Evolutionary conservation across 2,113 vertebrate species (phyloP).

Genomic region (Cephalopholis sonnerati): DNA sequence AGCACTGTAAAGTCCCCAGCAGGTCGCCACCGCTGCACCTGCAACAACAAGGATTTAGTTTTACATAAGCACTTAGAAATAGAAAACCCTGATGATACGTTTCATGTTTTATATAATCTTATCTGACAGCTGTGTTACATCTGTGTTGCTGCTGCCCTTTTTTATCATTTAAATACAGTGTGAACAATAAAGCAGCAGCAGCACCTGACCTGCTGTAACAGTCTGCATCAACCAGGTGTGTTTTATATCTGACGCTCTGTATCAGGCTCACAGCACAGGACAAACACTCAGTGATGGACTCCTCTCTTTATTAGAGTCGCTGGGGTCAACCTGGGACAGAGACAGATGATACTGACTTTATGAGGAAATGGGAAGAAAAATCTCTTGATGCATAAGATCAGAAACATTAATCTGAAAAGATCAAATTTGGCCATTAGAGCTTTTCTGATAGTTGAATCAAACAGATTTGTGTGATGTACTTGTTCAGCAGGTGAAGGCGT

Average conservation of each 20-base stretch:
- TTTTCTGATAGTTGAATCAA: background rate
- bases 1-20: background rate
- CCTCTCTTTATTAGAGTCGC: constrained; percentile 3
- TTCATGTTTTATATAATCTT: background rate
- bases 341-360: background rate
- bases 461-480: background rate
- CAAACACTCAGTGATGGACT: background rate
- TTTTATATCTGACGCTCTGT: background rate
- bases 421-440: background rate
- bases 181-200: background rate
- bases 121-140: too few relatives aligned
- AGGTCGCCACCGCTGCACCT: constrained; percentile 30
- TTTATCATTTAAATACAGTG: too few relatives aligned
- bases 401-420: background rate
- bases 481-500: too few relatives aligned
- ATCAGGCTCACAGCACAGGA: background rate
- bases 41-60: background rate
- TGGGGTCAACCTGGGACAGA: background rate
- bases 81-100: background rate
- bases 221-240: background rate
- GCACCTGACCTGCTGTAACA: background rate
- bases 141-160: too few relatives aligned
- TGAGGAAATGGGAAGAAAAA: background rate
- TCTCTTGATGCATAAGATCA: background rate
- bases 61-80: background rate